phyloP scores from a whole-genome alignment of 2,113 vertebrate genomes.

The Misgurnus mizolepis region DNA sequence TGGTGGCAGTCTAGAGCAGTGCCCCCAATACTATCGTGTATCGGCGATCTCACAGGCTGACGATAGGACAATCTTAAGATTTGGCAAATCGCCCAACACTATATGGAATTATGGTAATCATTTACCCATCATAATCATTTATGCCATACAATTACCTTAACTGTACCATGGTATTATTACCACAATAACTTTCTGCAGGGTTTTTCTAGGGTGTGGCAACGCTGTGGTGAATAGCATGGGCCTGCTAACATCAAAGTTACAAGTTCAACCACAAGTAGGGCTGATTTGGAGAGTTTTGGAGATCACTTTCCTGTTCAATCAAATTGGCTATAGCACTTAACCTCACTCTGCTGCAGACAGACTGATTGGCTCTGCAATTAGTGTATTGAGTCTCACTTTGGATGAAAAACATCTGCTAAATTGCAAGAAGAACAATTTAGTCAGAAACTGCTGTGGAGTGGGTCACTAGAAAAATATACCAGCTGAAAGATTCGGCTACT shows the following conservation, averaged over 20 bases:
- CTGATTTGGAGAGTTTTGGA: slow-evolving; percentile 1
- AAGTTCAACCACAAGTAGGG: background rate
- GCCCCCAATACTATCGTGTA: too few species aligned
- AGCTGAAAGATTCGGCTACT: background rate
- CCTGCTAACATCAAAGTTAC: background rate
- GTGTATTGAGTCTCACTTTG: background rate
- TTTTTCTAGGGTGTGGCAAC: background rate
- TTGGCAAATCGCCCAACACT: too few species aligned
- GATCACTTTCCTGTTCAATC: slow-evolving; percentile 16
- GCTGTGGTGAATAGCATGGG: background rate
- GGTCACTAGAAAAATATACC: background rate
- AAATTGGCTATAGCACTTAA: slow-evolving; percentile 22
- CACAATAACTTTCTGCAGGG: background rate
- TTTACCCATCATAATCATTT: too few species aligned
- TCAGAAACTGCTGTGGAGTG: background rate
- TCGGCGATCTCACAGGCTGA: too few species aligned
- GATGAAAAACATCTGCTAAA: slow-evolving; percentile 11
- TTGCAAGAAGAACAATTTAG: background rate
- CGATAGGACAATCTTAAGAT: too few species aligned
- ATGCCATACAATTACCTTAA: background rate
- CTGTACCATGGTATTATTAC: background rate
- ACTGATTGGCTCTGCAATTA: slow-evolving; percentile 1
- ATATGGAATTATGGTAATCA: too few species aligned
- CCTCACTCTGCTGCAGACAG: background rate
- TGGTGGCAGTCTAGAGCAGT: too few species aligned